These are phyloP conservation scores for Silvanus unidentatus DNA, from an alignment of 2,888 invertebrate species.

Conservation along the genomic window DNA sequence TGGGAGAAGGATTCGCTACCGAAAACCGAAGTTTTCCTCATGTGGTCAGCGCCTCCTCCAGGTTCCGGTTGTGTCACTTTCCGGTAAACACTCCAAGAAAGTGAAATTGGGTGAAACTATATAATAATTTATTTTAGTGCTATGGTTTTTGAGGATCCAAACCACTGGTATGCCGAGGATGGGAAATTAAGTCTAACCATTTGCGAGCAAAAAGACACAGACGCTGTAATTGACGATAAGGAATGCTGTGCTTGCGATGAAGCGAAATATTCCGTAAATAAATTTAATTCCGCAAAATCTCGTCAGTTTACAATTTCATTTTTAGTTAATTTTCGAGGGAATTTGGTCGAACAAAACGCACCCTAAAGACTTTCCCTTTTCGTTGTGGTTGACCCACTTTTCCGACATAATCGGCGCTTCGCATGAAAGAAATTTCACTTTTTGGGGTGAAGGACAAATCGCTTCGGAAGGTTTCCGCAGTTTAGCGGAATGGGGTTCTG, in stretches of 20 bases:
- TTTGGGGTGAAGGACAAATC: constrained; percentile 85
- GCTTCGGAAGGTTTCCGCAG: constrained; percentile 84
- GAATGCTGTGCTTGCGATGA: constrained; percentile 93
- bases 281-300: not conserved
- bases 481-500: constrained; percentile 84
- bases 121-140: constrained; percentile 52
- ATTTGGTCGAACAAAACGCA: constrained; percentile 94
- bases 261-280: constrained; percentile 81
- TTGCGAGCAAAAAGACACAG: constrained; percentile 69
- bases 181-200: constrained; percentile 72
- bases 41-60: constrained; percentile 84
- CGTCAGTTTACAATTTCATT: constrained; percentile 3
- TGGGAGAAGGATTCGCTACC: constrained; percentile 71
- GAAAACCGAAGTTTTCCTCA: constrained; percentile 78
- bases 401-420: constrained; percentile 95
- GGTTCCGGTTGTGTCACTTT: constrained; percentile 84
- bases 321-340: constrained; percentile 78
- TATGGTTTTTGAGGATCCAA: constrained; percentile 74
- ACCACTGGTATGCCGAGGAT: constrained; percentile 86
- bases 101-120: not conserved
- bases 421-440: constrained; percentile 80
- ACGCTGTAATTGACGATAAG: constrained; percentile 51
- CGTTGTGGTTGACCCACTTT: constrained; percentile 89
- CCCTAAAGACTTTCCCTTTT: constrained; percentile 90
- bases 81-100: constrained; percentile 52